Conservation (phyloP, 2,797 vertebrate species). For the Urosaurus nigricauda region DNA sequence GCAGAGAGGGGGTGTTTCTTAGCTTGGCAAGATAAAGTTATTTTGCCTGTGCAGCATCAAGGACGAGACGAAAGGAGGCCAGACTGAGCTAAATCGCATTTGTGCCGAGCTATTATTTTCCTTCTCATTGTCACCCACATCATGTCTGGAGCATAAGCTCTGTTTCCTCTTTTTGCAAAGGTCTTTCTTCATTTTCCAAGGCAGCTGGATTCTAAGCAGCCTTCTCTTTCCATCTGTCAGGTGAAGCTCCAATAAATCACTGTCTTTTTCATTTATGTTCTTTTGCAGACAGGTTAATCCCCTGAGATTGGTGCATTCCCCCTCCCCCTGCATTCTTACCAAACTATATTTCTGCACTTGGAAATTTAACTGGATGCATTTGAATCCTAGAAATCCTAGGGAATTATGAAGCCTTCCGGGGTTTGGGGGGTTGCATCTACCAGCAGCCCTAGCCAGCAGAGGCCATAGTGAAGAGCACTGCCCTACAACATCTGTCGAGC, state of each 20-base stretch:
- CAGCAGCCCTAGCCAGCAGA: too few species aligned
- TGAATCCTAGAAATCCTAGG: background rate
- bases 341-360: background rate
- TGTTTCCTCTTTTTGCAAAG: background rate
- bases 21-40: background rate
- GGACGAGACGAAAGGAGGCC: background rate
- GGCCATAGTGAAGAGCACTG: too few species aligned
- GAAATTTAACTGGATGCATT: conserved; percentile 16
- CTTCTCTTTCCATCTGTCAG: background rate
- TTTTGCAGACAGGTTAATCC: conserved; percentile 15
- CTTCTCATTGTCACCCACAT: background rate
- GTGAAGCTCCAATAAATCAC: conserved; percentile 19
- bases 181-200: background rate
- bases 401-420: too few species aligned
- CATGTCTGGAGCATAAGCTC: background rate
- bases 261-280: background rate
- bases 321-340: background rate
- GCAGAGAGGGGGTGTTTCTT: background rate
- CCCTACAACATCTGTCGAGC: too few species aligned
- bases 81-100: background rate
- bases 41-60: background rate
- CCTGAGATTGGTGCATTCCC: background rate
- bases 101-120: background rate
- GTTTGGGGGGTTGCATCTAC: too few species aligned
- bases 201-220: background rate